phyloP scores from a whole-genome alignment of 2,888 invertebrate genomes.

The Patella depressa region DNA sequence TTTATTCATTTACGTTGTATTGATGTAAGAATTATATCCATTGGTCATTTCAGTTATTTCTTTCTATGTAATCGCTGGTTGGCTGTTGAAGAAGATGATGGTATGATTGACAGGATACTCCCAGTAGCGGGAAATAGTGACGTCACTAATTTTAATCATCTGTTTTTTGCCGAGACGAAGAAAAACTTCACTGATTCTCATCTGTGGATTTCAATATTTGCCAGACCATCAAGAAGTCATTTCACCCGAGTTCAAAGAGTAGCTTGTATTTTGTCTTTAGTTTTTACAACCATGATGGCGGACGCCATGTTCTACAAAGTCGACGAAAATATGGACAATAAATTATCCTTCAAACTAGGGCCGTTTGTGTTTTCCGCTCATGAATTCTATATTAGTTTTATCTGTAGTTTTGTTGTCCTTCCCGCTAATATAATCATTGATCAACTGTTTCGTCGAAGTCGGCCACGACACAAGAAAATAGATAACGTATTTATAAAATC shows the following conservation, averaged over 20 bases:
- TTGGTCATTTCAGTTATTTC: conserved; percentile 40
- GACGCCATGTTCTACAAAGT: conserved; percentile 71
- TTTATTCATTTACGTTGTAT: too few relatives aligned
- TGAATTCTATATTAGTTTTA: conserved; percentile 49
- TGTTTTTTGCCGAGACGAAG: conserved; percentile 60
- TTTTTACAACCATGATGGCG: conserved; percentile 71
- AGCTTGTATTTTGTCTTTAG: conserved; percentile 67
- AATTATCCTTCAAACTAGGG: conserved; percentile 39
- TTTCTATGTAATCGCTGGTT: conserved; percentile 70
- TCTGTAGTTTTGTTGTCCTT: conserved; percentile 61
- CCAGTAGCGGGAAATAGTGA: conserved; percentile 48
- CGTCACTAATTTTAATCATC: conserved; percentile 47
- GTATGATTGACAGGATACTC: conserved; percentile 48
- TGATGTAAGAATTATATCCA: too few relatives aligned
- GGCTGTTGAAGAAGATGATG: conserved; percentile 52
- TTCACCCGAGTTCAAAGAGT: conserved; percentile 70
- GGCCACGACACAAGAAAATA: conserved; percentile 40
- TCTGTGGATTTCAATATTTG: conserved; percentile 72
- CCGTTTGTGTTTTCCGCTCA: conserved; percentile 46
- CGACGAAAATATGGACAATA: conserved; percentile 33
- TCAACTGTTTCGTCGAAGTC: conserved; percentile 68
- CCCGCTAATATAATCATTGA: conserved; percentile 67
- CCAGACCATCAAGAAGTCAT: conserved; percentile 68
- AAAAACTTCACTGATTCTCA: conserved; percentile 70
- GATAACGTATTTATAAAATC: conserved; percentile 35